phyloP scores from a whole-genome alignment of 2,888 invertebrate species.

The Monopis laevigella region DNA sequence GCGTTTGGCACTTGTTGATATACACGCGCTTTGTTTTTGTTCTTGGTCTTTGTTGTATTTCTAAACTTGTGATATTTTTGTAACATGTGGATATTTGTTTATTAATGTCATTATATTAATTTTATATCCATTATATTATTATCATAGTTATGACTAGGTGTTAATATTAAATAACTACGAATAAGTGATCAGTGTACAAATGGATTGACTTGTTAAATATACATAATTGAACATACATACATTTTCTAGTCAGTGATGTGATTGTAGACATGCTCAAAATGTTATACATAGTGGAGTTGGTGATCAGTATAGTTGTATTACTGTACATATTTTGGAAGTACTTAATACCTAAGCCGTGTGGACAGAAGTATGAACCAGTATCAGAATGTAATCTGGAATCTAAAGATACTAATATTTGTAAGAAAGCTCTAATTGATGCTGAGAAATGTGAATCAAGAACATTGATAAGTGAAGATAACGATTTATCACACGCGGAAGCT shows the following conservation, averaged over 20 bases:
- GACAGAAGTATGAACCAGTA: not conserved
- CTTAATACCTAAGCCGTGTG: conserved; percentile 23
- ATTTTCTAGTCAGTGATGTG: conserved; percentile 44
- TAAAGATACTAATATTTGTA: not conserved
- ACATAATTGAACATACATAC: conserved; percentile 17
- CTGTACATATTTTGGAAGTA: conserved; percentile 48
- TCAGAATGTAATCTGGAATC: not conserved
- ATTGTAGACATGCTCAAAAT: conserved; percentile 38
- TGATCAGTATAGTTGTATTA: conserved; percentile 44
- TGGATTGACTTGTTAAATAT: too few species aligned
- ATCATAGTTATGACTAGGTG: too few species aligned
- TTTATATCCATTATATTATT: not conserved
- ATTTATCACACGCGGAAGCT: too few species aligned
- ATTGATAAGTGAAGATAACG: too few species aligned
- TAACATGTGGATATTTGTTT: too few species aligned
- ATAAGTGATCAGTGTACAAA: not conserved
- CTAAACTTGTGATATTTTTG: too few species aligned
- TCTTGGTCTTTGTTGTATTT: too few species aligned
- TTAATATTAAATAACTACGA: not conserved
- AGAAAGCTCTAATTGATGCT: too few species aligned
- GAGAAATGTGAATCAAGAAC: too few species aligned
- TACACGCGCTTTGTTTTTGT: conserved; percentile 23
- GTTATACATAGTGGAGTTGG: conserved; percentile 37
- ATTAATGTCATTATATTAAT: too few species aligned
- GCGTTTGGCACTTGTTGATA: conserved; percentile 29